Base-by-base conservation (phyloP, 2,113 vertebrate species). In the Taxidea taxus region DNA sequence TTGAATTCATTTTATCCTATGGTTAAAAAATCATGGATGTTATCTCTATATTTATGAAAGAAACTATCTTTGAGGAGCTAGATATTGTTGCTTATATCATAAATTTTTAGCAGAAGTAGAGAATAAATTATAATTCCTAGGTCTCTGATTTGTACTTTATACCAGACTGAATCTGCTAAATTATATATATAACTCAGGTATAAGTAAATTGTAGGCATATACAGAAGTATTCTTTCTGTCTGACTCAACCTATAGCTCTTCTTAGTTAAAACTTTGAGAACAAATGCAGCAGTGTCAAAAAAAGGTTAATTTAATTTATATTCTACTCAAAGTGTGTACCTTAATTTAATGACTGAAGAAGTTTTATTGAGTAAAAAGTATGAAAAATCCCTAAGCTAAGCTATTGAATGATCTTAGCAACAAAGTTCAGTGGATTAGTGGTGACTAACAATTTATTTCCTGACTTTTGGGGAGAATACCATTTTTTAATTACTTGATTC, bases 331-430 rank as follows among this genome's bases (percentile, higher is more conserved):
- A 44, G 83, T 62, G 29, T 95, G 39, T 97, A 94, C 58, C 72
- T 97, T 98, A 93, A 96, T 94, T 97, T 97, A 95, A 95, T 88
- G 66, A 97, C 54, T 93, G 39, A 95, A 97, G 94, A 97, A 29
- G 27, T 97, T 95, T 90, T 96, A 75, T 92, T 96, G 66, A 97
- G 44, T 86, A 77, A 95, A 95, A 91, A 97, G 42, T 92, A 84
- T 78, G 70, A 82, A 74, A 97, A 93, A 90, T 97, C 49, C 54
- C 83, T 82, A 18, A 95, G 91, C 82, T 96, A 95, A 96, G 47
- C 58, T 90, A 86, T 47, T 68, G 84, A 97, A 51, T 96, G 92
- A 96, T 97, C 90, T 54, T 0, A 90, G 80, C 84, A 97, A 88
- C 75, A 93, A 90, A 95, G 39, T 95, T 92, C 58, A 87, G 62